These are phyloP conservation scores for Loriculus beryllinus DNA, from an alignment of 2,797 vertebrate genomes.

Conservation along the genomic window DNA sequence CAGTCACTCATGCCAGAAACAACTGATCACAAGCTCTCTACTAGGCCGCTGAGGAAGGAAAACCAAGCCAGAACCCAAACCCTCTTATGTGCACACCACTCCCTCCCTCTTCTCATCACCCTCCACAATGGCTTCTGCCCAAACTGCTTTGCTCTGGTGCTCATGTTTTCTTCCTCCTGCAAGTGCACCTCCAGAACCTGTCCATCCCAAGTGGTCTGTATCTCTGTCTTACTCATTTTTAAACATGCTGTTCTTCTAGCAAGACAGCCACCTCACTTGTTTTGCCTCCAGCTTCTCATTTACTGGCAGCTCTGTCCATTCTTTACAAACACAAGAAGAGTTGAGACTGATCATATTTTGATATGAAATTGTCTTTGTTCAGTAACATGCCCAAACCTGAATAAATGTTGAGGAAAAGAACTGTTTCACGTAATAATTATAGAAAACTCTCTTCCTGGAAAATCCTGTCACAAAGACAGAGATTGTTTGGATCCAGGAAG, in stretches of 20 bases:
- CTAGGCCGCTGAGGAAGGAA: background rate
- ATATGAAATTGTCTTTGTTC: background rate
- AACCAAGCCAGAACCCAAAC: background rate
- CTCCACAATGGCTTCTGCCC: background rate
- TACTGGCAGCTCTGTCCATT: background rate
- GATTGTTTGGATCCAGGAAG: constrained; percentile 20
- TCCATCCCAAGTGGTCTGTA: background rate
- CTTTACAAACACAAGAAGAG: background rate
- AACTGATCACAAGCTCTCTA: background rate
- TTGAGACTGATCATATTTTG: background rate
- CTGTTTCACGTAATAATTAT: background rate
- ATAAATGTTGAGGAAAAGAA: background rate
- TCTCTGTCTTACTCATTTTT: background rate
- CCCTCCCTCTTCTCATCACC: background rate
- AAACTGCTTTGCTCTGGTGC: background rate
- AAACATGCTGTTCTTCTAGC: background rate
- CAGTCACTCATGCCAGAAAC: background rate
- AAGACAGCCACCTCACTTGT: background rate
- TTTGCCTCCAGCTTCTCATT: background rate
- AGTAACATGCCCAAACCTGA: background rate
- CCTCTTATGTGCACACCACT: background rate
- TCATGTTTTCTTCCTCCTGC: background rate
- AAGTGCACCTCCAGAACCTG: background rate
- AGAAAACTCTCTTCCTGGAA: constrained; percentile 12
- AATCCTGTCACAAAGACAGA: background rate